Percentiles rank a stretch among this genome's conserved stretches.
Conservation (phyloP, 53 echinoderm and acorn worm species). For the Stichopus horrens region DNA sequence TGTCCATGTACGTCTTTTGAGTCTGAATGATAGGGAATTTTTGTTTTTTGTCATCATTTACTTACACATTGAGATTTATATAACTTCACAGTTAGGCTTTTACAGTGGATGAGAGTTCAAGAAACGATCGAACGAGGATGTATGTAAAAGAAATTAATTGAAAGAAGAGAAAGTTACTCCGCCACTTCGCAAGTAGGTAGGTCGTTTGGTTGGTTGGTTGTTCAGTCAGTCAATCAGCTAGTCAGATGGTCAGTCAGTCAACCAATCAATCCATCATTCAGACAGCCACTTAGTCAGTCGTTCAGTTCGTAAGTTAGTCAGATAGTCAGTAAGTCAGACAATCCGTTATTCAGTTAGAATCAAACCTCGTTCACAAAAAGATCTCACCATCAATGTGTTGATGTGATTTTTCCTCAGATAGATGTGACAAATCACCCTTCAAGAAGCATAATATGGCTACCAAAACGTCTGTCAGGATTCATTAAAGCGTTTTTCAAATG, state of each 20-base stretch:
- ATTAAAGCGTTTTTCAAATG: not conserved
- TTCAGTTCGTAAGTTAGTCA: too few relatives aligned
- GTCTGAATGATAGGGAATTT: not conserved
- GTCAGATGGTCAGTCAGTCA: too few relatives aligned
- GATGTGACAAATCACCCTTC: conserved; percentile 30
- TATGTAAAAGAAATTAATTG: too few relatives aligned
- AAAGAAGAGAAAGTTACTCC: too few relatives aligned
- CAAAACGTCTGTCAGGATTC: conserved; percentile 15
- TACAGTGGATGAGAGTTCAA: not conserved
- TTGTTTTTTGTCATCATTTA: not conserved
- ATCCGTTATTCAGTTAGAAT: not conserved
- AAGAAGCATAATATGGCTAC: conserved; percentile 7
- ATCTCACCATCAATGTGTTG: not conserved
- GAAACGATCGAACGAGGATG: not conserved
- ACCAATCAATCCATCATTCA: too few relatives aligned
- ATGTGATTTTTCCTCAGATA: not conserved
- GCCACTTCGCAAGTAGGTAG: too few relatives aligned
- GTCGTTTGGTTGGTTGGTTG: too few relatives aligned
- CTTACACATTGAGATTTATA: not conserved
- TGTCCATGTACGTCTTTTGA: not conserved
- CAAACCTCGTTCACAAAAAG: not conserved
- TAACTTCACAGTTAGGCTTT: not conserved
- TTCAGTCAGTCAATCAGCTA: too few relatives aligned
- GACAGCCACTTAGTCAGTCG: too few relatives aligned
- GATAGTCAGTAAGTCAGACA: not conserved